A percentile compares a stretch with the other conserved stretches of the same genome.
phyloP scores from a whole-genome alignment of 2,888 invertebrate species.

The Aphodius granarius region DNA sequence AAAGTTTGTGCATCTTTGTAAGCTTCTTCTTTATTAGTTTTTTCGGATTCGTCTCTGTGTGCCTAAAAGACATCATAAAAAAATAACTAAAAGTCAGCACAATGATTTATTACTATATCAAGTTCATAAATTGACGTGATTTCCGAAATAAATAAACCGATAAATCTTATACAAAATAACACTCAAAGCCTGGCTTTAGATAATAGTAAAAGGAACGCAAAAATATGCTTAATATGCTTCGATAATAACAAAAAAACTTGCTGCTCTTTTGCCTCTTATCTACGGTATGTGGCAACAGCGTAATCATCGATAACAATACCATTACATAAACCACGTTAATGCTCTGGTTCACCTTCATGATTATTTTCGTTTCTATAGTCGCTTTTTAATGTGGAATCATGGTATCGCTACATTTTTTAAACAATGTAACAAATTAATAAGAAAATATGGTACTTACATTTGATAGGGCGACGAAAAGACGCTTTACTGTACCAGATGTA shows the following conservation, averaged over 20 bases:
- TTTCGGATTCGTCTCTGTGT: constrained; percentile 78
- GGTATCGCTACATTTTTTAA: not conserved
- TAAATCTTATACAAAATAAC: not conserved
- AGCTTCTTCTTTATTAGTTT: constrained; percentile 71
- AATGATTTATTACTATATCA: not conserved
- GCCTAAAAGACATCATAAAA: constrained; percentile 56
- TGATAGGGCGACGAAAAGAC: constrained; percentile 82
- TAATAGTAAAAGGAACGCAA: not conserved
- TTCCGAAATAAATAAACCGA: not conserved
- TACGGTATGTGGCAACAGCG: not conserved
- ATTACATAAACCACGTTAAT: no score
- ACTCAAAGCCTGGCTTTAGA: not conserved
- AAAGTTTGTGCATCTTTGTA: constrained; percentile 80
- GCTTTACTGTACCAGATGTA: constrained; percentile 89
- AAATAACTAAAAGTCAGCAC: not conserved
- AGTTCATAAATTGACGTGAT: not conserved
- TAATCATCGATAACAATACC: not conserved
- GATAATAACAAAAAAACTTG: not conserved
- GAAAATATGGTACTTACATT: constrained; percentile 51
- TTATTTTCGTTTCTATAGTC: not conserved
- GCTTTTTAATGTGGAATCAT: not conserved
- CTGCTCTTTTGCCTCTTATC: not conserved
- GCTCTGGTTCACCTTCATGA: not conserved
- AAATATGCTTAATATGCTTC: not conserved
- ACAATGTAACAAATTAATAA: not conserved